A percentile compares a stretch with the other conserved stretches of the same genome.
phyloP scores from a whole-genome alignment of 2,797 vertebrate genomes.

The Tarsius wallacei region DNA sequence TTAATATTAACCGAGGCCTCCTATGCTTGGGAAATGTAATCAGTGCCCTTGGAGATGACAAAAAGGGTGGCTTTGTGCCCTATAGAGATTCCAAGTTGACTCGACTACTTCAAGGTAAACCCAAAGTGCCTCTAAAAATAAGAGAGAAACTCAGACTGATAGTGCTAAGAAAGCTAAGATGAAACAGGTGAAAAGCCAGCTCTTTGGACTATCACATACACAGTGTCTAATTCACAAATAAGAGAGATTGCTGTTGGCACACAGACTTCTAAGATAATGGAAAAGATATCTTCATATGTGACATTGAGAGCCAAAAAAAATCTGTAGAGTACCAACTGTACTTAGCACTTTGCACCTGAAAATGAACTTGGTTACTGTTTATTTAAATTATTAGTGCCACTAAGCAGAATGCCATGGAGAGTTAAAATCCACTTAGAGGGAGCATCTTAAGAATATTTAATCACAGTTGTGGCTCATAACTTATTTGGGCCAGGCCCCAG shows the following conservation, averaged over 20 bases:
- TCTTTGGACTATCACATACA: slow-evolving; percentile 28
- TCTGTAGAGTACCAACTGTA: slow-evolving; percentile 40
- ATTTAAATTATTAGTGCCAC: slow-evolving; percentile 52
- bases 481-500: not conserved
- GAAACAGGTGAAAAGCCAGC: slow-evolving; percentile 17
- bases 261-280: slow-evolving; percentile 57
- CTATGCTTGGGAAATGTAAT: slow-evolving; percentile 96
- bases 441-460: slow-evolving; percentile 73
- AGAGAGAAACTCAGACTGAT: slow-evolving; percentile 56
- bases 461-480: not conserved
- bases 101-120: slow-evolving; percentile 94
- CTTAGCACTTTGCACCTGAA: slow-evolving; percentile 59
- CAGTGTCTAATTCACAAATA: slow-evolving; percentile 60
- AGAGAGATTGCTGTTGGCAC: slow-evolving; percentile 14
- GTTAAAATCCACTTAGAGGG: slow-evolving; percentile 67
- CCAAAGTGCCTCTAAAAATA: slow-evolving; percentile 63
- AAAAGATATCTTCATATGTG: slow-evolving; percentile 53
- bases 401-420: slow-evolving; percentile 66
- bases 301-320: slow-evolving; percentile 60
- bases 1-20: slow-evolving; percentile 98
- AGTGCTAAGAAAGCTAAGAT: slow-evolving; percentile 51
- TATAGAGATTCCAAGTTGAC: slow-evolving; percentile 97
- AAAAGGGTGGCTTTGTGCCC: slow-evolving; percentile 95
- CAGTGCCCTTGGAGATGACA: slow-evolving; percentile 95
- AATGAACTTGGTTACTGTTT: slow-evolving; percentile 66